Conservation (phyloP, 64 coral and sea anemone species). For the Cladopsammia gracilis region DNA sequence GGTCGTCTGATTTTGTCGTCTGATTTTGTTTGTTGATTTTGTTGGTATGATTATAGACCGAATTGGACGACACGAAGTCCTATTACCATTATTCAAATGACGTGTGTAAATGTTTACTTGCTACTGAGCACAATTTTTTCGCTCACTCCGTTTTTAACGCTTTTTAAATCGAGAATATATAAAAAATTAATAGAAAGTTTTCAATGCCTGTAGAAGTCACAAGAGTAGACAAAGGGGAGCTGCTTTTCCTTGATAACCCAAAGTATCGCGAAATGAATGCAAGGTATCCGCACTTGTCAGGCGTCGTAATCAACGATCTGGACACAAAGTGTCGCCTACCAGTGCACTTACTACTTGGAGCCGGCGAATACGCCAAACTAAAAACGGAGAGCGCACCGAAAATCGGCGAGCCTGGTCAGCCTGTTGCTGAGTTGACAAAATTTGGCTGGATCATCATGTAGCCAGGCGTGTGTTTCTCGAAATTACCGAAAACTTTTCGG, state of each 20-base stretch:
- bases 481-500: too few species aligned
- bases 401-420: conserved; percentile 8
- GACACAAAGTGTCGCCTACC: background rate
- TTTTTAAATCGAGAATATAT: too few species aligned
- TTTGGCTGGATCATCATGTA: background rate
- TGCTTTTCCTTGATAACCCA: conserved; percentile 10
- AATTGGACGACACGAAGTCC: too few species aligned
- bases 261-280: background rate
- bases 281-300: background rate
- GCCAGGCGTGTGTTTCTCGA: background rate
- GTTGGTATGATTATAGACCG: too few species aligned
- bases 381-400: background rate
- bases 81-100: too few species aligned
- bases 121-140: too few species aligned
- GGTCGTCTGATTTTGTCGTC: too few species aligned
- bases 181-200: background rate
- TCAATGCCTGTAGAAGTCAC: conserved; percentile 4
- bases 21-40: too few species aligned
- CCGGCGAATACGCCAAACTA: conserved; percentile 19
- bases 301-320: background rate
- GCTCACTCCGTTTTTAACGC: too few species aligned
- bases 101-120: too few species aligned
- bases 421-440: background rate
- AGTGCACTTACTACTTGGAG: conserved; percentile 17
- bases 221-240: conserved; percentile 9